Evolutionary conservation across 2,113 vertebrate species (phyloP).

Genomic region (Vombatus ursinus): DNA sequence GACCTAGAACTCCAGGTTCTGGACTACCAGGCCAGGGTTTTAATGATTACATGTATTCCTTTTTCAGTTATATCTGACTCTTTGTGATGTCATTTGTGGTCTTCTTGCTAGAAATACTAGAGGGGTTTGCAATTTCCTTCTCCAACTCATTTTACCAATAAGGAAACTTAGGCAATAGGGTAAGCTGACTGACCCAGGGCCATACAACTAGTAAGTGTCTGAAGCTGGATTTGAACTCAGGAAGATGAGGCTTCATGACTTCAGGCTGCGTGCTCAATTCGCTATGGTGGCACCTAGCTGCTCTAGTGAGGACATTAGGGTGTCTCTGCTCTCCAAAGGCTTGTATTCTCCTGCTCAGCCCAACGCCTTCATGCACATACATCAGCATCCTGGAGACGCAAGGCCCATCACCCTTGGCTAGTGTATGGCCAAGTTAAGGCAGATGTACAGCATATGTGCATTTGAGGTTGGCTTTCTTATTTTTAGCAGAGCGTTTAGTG

Average conservation of each 20-base stretch:
- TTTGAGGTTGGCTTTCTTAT: constrained; percentile 35
- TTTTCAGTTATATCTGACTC: neutral
- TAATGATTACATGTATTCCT: neutral
- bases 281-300: neutral
- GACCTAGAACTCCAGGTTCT: neutral
- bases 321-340: neutral
- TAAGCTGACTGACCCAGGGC: neutral
- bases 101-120: neutral
- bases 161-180: neutral
- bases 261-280: too few relatives aligned
- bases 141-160: neutral
- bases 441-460: constrained; percentile 47
- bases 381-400: neutral
- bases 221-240: neutral
- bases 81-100: neutral
- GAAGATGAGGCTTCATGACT: neutral
- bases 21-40: neutral
- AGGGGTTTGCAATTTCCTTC: neutral
- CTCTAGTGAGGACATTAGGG: neutral
- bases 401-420: constrained; percentile 50
- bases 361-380: neutral
- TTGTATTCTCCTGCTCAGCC: neutral
- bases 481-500: constrained; percentile 59
- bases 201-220: neutral
- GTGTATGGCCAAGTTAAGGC: constrained; percentile 62